Evolutionary conservation across 2,113 vertebrate genomes (phyloP).

Genomic region (Bagarius yarrelli): DNA sequence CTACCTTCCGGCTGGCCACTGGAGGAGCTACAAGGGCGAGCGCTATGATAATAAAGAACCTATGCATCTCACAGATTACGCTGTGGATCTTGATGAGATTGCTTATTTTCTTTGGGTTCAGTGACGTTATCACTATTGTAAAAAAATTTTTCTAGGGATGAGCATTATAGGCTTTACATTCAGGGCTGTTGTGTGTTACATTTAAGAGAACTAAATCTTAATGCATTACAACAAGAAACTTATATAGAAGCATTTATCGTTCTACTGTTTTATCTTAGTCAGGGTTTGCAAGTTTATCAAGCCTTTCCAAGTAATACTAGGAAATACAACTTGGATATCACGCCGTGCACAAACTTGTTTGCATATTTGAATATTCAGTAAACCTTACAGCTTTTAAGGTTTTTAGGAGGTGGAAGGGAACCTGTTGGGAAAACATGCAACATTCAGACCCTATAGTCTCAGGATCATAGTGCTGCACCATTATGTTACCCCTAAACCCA

Average conservation of each 20-base stretch:
- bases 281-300: background rate
- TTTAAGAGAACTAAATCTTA: constrained; percentile 5
- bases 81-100: constrained; percentile 88
- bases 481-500: background rate
- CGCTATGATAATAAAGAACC: constrained; percentile 88
- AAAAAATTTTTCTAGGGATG: constrained; percentile 3
- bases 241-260: background rate
- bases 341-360: background rate
- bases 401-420: background rate
- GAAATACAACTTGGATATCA: background rate
- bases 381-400: background rate
- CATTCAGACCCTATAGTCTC: background rate
- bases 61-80: constrained; percentile 85
- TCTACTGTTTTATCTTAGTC: background rate
- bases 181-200: constrained; percentile 13
- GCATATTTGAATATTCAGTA: background rate
- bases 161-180: constrained; percentile 6
- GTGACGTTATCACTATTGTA: constrained; percentile 16
- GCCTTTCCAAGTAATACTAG: background rate
- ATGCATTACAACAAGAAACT: constrained; percentile 14
- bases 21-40: constrained; percentile 95
- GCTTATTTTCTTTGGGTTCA: constrained; percentile 88
- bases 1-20: constrained; percentile 88
- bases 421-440: background rate
- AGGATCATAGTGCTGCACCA: background rate